Conservation (phyloP, 92 coral and sea anemone genomes). For the Bergia sp. region DNA sequence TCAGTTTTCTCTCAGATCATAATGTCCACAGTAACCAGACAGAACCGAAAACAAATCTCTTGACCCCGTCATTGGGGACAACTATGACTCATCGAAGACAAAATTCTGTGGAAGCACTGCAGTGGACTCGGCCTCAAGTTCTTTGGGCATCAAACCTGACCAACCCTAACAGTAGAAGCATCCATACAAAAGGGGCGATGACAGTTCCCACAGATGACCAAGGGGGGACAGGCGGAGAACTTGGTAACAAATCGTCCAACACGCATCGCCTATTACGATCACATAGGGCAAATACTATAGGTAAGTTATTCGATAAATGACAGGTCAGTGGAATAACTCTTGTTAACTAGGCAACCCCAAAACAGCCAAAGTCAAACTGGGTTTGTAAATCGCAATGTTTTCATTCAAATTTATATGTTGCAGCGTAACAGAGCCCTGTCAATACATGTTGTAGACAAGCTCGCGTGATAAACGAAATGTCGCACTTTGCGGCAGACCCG, state of each 20-base stretch:
- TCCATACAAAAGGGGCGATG: background rate
- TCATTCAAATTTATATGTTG: too few relatives aligned
- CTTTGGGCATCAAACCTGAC: background rate
- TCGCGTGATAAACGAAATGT: too few relatives aligned
- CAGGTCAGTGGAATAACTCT: too few relatives aligned
- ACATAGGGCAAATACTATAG: conserved; percentile 2
- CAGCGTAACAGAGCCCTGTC: too few relatives aligned
- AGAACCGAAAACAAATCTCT: background rate
- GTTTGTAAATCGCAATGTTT: too few relatives aligned
- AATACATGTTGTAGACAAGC: too few relatives aligned
- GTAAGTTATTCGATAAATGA: background rate
- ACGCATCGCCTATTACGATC: background rate
- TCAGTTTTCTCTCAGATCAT: background rate
- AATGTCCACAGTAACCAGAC: background rate
- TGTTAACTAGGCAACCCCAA: too few relatives aligned
- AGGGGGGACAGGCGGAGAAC: background rate
- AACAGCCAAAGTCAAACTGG: too few relatives aligned
- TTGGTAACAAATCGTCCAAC: background rate
- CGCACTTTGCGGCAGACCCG: too few relatives aligned
- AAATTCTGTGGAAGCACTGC: background rate
- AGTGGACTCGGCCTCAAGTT: background rate
- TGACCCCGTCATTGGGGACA: background rate
- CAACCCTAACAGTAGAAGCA: background rate
- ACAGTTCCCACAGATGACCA: background rate
- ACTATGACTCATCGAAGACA: background rate